Evolutionary conservation across 2,888 invertebrate genomes (phyloP).

Genomic region (Tethea ocularis): DNA sequence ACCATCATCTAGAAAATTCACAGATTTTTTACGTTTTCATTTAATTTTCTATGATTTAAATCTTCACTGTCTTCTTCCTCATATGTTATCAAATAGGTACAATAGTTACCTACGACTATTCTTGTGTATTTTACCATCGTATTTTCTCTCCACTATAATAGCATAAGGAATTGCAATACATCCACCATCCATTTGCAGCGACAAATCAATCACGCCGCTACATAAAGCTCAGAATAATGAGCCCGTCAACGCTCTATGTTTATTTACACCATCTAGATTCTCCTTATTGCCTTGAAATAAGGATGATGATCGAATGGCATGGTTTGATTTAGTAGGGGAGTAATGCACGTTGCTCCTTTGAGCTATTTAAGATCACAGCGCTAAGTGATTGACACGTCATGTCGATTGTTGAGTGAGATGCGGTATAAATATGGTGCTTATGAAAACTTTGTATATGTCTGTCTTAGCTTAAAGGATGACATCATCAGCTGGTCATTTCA

Average conservation of each 20-base stretch:
- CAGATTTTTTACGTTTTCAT: too few species aligned
- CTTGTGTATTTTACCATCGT: background rate
- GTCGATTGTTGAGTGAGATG: constrained; percentile 26
- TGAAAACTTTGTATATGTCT: constrained; percentile 15
- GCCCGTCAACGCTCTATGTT: constrained; percentile 37
- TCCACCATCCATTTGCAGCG: constrained; percentile 21
- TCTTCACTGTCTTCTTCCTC: background rate
- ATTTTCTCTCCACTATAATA: background rate
- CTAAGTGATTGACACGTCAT: constrained; percentile 40
- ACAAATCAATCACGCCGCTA: constrained; percentile 46
- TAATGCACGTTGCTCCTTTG: constrained; percentile 39
- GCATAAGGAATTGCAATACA: constrained; percentile 18
- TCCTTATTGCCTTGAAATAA: constrained; percentile 12
- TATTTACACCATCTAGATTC: constrained; percentile 14
- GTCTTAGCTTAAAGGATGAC: background rate
- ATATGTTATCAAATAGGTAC: constrained; percentile 13
- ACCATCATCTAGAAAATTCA: too few species aligned
- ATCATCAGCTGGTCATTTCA: background rate
- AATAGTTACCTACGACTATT: background rate
- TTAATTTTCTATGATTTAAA: too few species aligned
- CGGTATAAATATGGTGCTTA: constrained; percentile 29
- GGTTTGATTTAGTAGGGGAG: constrained; percentile 23
- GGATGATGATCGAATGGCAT: constrained; percentile 12
- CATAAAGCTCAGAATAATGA: constrained; percentile 43
- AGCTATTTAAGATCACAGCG: constrained; percentile 40